A percentile compares a stretch with the other conserved stretches of the same genome.
Evolutionary conservation across 2,888 invertebrate species (phyloP).

Genomic region (Helicoverpa assulta): DNA sequence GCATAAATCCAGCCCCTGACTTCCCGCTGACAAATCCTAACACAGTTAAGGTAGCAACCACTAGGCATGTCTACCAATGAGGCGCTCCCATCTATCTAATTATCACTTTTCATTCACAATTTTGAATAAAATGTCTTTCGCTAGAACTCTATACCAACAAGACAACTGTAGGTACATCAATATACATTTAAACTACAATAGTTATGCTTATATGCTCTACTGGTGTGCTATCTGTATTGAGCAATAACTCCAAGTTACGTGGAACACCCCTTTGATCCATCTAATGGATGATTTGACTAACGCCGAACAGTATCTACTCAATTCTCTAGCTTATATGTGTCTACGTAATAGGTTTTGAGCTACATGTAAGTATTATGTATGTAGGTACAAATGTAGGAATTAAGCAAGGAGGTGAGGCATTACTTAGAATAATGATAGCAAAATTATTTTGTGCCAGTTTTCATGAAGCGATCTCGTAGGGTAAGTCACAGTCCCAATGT

Average conservation of each 20-base stretch:
- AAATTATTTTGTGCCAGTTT: background rate
- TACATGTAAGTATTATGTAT: background rate
- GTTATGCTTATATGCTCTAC: constrained; percentile 8
- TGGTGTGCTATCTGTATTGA: constrained; percentile 23
- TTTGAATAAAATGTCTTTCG: background rate
- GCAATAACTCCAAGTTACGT: constrained; percentile 69
- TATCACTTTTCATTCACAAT: too few relatives aligned
- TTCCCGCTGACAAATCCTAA: too few relatives aligned
- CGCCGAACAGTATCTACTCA: constrained; percentile 33
- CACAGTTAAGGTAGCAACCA: too few relatives aligned
- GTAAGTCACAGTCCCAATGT: too few relatives aligned
- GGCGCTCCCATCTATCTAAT: too few relatives aligned
- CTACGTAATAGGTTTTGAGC: background rate
- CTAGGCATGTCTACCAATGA: too few relatives aligned
- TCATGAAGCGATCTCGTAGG: background rate
- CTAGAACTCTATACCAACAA: background rate
- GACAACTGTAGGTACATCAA: background rate
- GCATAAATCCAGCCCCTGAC: too few relatives aligned
- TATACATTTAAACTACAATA: constrained; percentile 8
- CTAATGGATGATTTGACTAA: constrained; percentile 68
- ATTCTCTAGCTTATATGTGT: constrained; percentile 4
- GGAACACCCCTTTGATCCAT: constrained; percentile 73
- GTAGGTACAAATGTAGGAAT: constrained; percentile 3
- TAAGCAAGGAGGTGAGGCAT: background rate
- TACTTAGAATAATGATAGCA: background rate